Conservation (phyloP, 2,113 vertebrate species). For the Amazona guildingii region DNA sequence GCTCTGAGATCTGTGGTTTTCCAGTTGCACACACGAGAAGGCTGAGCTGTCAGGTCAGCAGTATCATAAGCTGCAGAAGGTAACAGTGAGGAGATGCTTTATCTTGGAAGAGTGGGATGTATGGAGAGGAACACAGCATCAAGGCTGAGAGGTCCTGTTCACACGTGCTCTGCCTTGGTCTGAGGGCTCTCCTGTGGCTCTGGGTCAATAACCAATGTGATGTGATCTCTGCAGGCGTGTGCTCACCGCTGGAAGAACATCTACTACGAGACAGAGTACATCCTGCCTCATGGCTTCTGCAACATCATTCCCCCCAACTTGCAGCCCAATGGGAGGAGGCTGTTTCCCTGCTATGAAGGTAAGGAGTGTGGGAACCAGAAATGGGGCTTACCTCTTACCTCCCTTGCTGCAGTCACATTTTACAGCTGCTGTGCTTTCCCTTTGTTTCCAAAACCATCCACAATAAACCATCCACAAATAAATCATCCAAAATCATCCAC, state of each 20-base stretch:
- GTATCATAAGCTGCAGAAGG: background rate
- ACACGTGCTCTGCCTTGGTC: fast-evolving
- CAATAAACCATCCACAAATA: background rate
- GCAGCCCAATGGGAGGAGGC: constrained; percentile 80
- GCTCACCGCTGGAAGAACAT: constrained; percentile 99
- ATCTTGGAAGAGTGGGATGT: background rate
- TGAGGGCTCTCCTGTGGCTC: background rate
- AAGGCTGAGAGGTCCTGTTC: background rate
- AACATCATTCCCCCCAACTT: constrained; percentile 89
- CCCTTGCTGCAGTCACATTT: background rate
- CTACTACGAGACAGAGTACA: constrained; percentile 90
- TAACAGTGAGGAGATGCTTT: background rate
- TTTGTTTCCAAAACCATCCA: background rate
- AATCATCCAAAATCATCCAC: background rate
- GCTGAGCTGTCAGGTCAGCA: background rate
- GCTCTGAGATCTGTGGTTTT: background rate
- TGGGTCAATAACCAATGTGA: background rate
- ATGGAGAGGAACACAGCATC: background rate
- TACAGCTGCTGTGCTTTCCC: background rate
- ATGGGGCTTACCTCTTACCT: background rate
- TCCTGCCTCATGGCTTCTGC: constrained; percentile 95
- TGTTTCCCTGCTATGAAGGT: constrained; percentile 98
- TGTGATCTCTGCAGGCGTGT: constrained; percentile 82
- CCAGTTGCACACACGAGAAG: background rate
- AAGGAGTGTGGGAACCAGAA: background rate